A percentile compares a stretch with the other conserved stretches of the same genome.
Conservation (phyloP, 2,888 invertebrate species). For the Vanessa cardui region DNA sequence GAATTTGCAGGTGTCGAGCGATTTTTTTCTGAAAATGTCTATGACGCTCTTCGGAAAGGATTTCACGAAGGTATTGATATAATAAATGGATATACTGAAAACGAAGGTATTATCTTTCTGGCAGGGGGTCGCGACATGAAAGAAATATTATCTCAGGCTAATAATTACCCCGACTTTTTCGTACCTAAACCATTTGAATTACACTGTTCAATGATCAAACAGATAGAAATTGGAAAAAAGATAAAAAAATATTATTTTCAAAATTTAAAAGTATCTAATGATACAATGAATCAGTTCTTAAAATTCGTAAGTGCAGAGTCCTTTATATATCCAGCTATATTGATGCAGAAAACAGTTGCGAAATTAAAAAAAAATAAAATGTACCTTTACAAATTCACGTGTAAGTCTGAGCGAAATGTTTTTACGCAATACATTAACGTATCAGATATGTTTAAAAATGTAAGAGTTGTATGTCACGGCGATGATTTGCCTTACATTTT, state of each 20-base stretch:
- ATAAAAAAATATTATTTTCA: slow-evolving; percentile 39
- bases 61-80: slow-evolving; percentile 82
- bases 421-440: slow-evolving; percentile 41
- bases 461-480: slow-evolving; percentile 28
- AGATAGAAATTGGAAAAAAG: slow-evolving; percentile 46
- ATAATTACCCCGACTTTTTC: slow-evolving; percentile 44
- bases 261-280: slow-evolving; percentile 56
- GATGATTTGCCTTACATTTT: slow-evolving; percentile 46
- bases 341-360: slow-evolving; percentile 47
- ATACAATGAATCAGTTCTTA: slow-evolving; percentile 43
- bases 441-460: slow-evolving; percentile 20
- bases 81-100: slow-evolving; percentile 86
- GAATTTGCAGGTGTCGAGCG: slow-evolving; percentile 55
- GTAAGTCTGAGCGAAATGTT: slow-evolving; percentile 56
- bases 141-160: slow-evolving; percentile 42
- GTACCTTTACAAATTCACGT: slow-evolving; percentile 60
- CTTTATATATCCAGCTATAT: slow-evolving; percentile 35
- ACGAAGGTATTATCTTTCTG: slow-evolving; percentile 82
- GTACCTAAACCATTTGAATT: slow-evolving; percentile 40
- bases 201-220: slow-evolving; percentile 34
- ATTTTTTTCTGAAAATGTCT: slow-evolving; percentile 61
- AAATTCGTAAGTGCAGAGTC: slow-evolving; percentile 14
- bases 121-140: slow-evolving; percentile 37
- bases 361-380: slow-evolving; percentile 48
- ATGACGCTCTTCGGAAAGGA: slow-evolving; percentile 60